phyloP scores from a whole-genome alignment of 2,797 vertebrate species.

The Coreius guichenoti region DNA sequence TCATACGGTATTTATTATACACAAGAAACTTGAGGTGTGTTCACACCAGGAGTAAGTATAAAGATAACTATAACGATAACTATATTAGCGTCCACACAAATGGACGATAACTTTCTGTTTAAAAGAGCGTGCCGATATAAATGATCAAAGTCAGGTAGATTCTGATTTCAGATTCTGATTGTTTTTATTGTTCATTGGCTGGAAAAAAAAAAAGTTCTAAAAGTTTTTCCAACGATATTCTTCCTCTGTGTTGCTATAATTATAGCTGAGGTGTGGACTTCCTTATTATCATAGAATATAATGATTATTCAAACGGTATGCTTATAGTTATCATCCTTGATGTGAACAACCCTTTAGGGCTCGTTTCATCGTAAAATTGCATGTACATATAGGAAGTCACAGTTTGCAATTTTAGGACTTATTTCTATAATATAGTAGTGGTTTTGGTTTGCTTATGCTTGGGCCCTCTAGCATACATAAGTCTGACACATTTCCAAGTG shows the following conservation, averaged over 20 bases:
- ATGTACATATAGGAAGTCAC: neutral
- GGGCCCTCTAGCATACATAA: neutral
- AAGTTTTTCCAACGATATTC: neutral
- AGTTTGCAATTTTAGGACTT: neutral
- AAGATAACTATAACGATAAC: neutral
- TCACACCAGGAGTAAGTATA: neutral
- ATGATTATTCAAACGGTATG: neutral
- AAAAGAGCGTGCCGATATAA: neutral
- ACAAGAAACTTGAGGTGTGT: neutral
- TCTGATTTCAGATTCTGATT: neutral
- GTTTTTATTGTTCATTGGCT: neutral
- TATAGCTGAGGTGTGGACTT: neutral
- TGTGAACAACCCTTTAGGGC: neutral
- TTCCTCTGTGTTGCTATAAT: too few species aligned
- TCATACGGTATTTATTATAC: neutral
- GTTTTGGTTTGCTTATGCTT: neutral
- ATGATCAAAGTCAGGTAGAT: neutral
- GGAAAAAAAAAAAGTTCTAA: neutral
- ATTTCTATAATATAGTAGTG: neutral
- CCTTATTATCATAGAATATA: neutral
- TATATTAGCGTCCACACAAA: neutral
- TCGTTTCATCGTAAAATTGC: neutral
- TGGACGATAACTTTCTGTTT: neutral
- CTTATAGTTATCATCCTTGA: neutral
- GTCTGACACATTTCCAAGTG: neutral